phyloP scores from a whole-genome alignment of 2,797 vertebrate species.

The Diglossa cyanea region DNA sequence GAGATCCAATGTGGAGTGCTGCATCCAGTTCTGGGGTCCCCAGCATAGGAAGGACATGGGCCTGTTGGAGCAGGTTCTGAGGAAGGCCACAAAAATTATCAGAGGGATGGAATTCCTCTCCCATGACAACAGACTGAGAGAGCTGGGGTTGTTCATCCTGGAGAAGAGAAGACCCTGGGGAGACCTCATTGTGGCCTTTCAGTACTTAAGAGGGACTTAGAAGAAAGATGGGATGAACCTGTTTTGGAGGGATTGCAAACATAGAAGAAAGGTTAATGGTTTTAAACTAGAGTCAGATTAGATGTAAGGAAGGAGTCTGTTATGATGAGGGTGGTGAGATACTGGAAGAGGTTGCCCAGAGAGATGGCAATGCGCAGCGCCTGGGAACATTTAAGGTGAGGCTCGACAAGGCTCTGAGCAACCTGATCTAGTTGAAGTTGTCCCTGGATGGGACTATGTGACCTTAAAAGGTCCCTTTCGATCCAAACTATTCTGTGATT shows the following conservation, averaged over 20 bases:
- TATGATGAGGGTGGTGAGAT: neutral
- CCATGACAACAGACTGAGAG: neutral
- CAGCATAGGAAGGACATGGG: neutral
- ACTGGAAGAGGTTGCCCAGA: neutral
- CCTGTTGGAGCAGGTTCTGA: neutral
- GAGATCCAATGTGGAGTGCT: neutral
- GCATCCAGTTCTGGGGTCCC: neutral
- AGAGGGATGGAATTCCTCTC: neutral
- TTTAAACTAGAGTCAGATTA: neutral
- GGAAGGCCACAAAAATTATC: neutral
- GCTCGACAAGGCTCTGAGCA: accelerated
- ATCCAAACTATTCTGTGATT: neutral
- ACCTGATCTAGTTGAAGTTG: neutral
- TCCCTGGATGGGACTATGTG: neutral
- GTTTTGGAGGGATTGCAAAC: neutral
- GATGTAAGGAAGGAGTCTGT: neutral
- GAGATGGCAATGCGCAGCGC: neutral
- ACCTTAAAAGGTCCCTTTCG: neutral
- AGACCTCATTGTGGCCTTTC: neutral
- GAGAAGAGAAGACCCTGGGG: neutral
- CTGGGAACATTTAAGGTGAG: neutral
- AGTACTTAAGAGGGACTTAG: neutral
- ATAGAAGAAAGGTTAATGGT: neutral
- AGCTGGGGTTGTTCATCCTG: neutral
- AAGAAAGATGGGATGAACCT: neutral